Percentiles rank a stretch among this genome's conserved stretches.
Conservation (phyloP, 2,113 vertebrate species). For the Microtus oregoni region DNA sequence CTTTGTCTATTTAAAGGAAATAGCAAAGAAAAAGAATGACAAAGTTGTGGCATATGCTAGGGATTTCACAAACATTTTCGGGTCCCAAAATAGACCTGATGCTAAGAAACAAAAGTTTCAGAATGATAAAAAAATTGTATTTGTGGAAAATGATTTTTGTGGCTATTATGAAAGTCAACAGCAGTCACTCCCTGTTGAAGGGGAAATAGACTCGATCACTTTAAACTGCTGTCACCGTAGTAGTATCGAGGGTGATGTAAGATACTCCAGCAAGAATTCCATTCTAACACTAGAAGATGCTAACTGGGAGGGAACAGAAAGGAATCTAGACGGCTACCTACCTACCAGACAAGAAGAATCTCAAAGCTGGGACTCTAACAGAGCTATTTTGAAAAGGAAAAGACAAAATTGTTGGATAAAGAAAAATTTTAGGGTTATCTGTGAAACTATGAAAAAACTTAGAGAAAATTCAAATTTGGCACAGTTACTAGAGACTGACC, state of each 20-base stretch:
- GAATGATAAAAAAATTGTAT: slow-evolving; percentile 18
- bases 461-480: slow-evolving; percentile 20
- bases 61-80: slow-evolving; percentile 49
- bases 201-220: neutral
- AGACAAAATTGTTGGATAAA: neutral
- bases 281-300: neutral
- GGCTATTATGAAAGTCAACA: slow-evolving; percentile 37
- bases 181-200: neutral
- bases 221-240: neutral
- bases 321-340: neutral
- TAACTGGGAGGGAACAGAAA: neutral
- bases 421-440: neutral
- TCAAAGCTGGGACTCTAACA: neutral
- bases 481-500: slow-evolving; percentile 41
- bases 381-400: slow-evolving; percentile 18
- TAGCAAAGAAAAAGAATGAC: slow-evolving; percentile 52
- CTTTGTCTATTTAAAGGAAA: slow-evolving; percentile 64
- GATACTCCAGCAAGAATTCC: neutral
- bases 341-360: neutral
- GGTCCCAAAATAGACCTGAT: slow-evolving; percentile 58
- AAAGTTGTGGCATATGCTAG: slow-evolving; percentile 55
- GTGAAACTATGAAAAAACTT: slow-evolving; percentile 2
- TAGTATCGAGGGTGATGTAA: slow-evolving; percentile 4
- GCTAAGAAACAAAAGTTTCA: slow-evolving; percentile 63
- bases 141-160: neutral